These are phyloP conservation scores for Tachyglossus aculeatus DNA, from an alignment of 2,797 vertebrate species.

Conservation along the genomic window DNA sequence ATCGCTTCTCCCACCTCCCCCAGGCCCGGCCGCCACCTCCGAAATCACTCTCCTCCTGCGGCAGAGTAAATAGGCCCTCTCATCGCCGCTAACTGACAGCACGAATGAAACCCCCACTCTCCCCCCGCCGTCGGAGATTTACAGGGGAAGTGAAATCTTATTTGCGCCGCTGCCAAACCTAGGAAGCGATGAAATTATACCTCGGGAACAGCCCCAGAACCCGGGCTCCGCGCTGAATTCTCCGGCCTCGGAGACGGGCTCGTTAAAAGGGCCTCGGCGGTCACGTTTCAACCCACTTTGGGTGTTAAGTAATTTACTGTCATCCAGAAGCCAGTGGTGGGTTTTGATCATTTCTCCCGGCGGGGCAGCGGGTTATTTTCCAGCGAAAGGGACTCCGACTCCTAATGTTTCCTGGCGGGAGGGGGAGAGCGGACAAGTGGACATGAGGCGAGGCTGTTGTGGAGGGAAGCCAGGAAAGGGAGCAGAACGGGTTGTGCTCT, in stretches of 20 bases:
- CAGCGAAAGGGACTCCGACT: neutral
- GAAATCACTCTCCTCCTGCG: neutral
- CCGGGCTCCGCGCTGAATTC: neutral
- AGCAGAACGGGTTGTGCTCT: neutral
- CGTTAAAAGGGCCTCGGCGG: conserved; percentile 54
- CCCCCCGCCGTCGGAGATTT: conserved; percentile 24
- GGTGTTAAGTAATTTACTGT: conserved; percentile 63
- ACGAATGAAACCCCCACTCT: neutral
- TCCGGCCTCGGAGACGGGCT: conserved; percentile 25
- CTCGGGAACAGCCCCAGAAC: neutral
- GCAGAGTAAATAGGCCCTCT: conserved; percentile 17
- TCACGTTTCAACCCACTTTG: conserved; percentile 51
- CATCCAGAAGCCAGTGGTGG: conserved; percentile 37
- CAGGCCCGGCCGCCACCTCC: neutral
- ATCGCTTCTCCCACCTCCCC: too few relatives aligned
- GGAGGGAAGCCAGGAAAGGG: too few relatives aligned
- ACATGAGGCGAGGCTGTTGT: fast-evolving
- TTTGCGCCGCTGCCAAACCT: conserved; percentile 57
- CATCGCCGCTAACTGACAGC: conserved; percentile 26
- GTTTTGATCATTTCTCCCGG: conserved; percentile 51
- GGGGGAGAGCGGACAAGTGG: neutral
- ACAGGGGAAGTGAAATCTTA: conserved; percentile 57
- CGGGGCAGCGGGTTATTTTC: fast-evolving
- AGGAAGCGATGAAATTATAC: conserved; percentile 40
- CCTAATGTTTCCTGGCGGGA: neutral